phyloP scores from a whole-genome alignment of 53 echinoderm and acorn worm species.

The Crossaster papposus region DNA sequence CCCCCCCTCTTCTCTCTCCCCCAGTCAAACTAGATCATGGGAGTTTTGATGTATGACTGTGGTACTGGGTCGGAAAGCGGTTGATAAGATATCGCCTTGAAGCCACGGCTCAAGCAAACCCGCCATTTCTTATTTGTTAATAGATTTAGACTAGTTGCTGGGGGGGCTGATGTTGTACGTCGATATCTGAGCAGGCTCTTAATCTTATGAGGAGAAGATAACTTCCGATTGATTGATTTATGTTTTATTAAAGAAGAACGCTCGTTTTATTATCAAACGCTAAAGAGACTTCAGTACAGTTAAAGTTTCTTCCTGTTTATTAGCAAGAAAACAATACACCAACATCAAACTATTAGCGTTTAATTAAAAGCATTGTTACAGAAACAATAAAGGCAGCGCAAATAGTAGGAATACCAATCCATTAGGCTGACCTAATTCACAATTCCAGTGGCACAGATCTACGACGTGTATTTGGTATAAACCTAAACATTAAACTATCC shows the following conservation, averaged over 20 bases:
- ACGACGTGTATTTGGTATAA: too few species aligned
- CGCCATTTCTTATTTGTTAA: constrained; percentile 15
- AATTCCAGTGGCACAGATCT: too few species aligned
- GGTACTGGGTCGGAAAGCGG: neutral
- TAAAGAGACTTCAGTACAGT: neutral
- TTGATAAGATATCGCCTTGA: constrained; percentile 32
- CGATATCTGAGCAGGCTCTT: constrained; percentile 42
- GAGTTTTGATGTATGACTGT: neutral
- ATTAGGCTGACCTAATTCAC: too few species aligned
- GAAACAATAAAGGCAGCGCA: too few species aligned
- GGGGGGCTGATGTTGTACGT: constrained; percentile 27
- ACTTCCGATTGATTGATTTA: neutral
- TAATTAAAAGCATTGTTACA: too few species aligned
- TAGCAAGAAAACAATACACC: neutral
- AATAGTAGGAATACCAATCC: too few species aligned
- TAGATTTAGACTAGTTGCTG: constrained; percentile 48
- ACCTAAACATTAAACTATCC: too few species aligned
- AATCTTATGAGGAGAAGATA: neutral
- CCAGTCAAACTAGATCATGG: constrained; percentile 2
- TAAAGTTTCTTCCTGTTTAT: neutral
- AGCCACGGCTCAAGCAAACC: neutral
- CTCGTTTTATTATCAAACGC: neutral
- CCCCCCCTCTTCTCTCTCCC: too few species aligned
- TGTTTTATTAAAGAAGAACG: neutral
- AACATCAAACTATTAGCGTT: too few species aligned